Evolutionary conservation across 2,113 vertebrate genomes (phyloP).

Genomic region (Chrysochloris asiatica): DNA sequence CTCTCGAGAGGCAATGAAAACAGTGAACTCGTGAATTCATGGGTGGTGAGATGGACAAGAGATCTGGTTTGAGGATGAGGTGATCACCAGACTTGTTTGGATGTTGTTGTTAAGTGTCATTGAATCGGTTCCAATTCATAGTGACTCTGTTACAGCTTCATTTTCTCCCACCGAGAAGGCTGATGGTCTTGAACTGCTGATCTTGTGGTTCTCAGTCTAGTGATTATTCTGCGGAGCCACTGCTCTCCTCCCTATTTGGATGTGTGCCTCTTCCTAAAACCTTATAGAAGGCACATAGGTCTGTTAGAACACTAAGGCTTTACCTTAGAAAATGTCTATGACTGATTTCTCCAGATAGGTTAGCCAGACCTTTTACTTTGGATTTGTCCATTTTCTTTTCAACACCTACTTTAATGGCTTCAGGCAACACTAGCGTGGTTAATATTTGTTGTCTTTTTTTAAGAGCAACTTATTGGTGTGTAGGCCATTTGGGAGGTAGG

Average conservation of each 20-base stretch:
- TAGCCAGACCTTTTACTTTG: conserved; percentile 14
- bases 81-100: background rate
- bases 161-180: too few species aligned
- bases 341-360: background rate
- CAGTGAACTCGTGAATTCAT: conserved; percentile 9
- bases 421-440: conserved; percentile 39
- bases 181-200: too few species aligned
- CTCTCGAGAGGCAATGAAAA: background rate
- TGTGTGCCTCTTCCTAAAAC: background rate
- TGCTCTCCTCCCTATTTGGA: too few species aligned
- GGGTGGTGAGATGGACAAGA: background rate
- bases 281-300: background rate
- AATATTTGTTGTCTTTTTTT: conserved; percentile 11
- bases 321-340: background rate
- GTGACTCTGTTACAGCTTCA: too few species aligned
- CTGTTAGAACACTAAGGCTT: too few species aligned
- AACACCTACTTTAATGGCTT: background rate
- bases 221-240: too few species aligned
- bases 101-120: too few species aligned
- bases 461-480: conserved; percentile 49
- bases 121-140: too few species aligned
- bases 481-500: conserved; percentile 49
- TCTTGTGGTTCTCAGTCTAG: too few species aligned
- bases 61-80: background rate
- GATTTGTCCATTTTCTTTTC: conserved; percentile 42